Conservation (phyloP, 2,888 invertebrate genomes). For the Harmothoe impar region DNA sequence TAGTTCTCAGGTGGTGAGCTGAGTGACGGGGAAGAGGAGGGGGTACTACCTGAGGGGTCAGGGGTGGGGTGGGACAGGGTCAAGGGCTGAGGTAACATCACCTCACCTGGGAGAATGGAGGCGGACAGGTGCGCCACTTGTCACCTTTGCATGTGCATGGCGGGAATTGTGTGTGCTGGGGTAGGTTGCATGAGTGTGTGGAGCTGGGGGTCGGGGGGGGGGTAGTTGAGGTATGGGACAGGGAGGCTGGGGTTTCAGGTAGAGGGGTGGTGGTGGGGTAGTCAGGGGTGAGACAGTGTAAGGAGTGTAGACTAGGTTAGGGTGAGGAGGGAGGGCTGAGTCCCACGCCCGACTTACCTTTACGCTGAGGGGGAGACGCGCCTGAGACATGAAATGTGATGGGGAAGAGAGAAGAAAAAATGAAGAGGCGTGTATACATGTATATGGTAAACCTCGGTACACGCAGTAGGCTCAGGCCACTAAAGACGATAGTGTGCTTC, state of each 20-base stretch:
- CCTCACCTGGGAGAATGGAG: background rate
- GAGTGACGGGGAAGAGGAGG: background rate
- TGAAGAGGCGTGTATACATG: too few species aligned
- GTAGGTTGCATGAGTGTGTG: background rate
- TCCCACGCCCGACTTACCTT: background rate
- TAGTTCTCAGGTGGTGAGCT: background rate
- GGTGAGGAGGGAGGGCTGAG: background rate
- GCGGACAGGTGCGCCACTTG: slow-evolving; percentile 49
- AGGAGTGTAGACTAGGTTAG: background rate
- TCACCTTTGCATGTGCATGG: slow-evolving; percentile 20
- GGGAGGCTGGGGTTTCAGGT: background rate
- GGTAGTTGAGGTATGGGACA: background rate
- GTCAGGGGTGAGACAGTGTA: background rate
- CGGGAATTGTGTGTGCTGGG: slow-evolving; percentile 22
- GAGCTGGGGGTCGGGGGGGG: background rate
- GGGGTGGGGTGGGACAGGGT: background rate
- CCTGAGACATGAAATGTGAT: too few species aligned
- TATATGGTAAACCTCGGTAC: too few species aligned
- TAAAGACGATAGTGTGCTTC: too few species aligned
- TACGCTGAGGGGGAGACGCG: too few species aligned
- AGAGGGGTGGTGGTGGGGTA: background rate
- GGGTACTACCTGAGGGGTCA: background rate
- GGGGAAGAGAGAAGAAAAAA: too few species aligned
- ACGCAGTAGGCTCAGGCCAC: too few species aligned
- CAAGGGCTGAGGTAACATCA: slow-evolving; percentile 44